Evolutionary conservation across 2,888 invertebrate genomes (phyloP).

Genomic region (Nomada flava): DNA sequence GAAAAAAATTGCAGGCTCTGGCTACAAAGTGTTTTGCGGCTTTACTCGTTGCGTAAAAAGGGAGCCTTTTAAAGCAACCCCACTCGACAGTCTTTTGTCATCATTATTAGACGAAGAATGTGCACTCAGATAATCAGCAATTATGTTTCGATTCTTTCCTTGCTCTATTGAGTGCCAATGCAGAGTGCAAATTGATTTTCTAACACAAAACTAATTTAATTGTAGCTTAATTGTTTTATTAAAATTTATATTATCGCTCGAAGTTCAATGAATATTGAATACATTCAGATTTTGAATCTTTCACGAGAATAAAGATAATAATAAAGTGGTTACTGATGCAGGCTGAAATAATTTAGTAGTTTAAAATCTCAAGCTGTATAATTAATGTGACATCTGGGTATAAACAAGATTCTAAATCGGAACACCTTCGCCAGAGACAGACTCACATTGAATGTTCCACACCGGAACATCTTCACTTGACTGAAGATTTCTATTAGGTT

Average conservation of each 20-base stretch:
- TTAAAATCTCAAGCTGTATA: neutral
- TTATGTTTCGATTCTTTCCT: neutral
- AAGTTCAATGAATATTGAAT: neutral
- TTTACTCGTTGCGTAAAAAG: conserved; percentile 24
- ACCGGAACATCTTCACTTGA: conserved; percentile 13
- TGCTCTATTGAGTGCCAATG: no score
- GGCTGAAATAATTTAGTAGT: neutral
- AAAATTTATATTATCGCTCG: neutral
- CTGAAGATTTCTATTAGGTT: neutral
- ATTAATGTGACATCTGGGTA: conserved; percentile 9
- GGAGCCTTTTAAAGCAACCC: neutral
- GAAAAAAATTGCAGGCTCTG: conserved; percentile 30
- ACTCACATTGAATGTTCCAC: conserved; percentile 30
- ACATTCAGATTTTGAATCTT: neutral
- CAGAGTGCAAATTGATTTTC: no score
- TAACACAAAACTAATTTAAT: no score
- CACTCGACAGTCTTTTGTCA: neutral
- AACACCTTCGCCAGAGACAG: conserved; percentile 31
- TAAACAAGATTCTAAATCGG: conserved; percentile 37
- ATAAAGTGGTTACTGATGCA: neutral
- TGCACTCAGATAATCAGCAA: neutral
- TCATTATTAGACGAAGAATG: neutral
- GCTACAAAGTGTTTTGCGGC: conserved; percentile 15
- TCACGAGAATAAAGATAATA: neutral
- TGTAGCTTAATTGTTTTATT: no score